Base-by-base conservation (phyloP, 2,888 invertebrate genomes). In the Apoda limacodes region DNA sequence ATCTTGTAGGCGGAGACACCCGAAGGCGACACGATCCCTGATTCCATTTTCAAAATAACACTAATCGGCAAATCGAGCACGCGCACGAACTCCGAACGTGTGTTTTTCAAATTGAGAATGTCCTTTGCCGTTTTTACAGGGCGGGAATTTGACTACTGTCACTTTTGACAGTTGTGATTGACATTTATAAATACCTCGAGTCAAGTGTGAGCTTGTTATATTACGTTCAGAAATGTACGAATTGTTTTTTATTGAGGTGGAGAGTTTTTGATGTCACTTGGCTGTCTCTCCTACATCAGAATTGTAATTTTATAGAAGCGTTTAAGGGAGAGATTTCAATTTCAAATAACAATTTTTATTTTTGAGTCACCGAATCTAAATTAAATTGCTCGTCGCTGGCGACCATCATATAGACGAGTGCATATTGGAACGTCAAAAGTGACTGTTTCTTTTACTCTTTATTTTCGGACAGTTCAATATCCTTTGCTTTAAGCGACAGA, bases 41-140 rank as follows among this genome's bases (percentile, higher is more conserved):
- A 67, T 71, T 69, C 74, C 71, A 74, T 72, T 75, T 70, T 78
- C 75, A 68, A 71, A 74, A 71, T 72, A 74, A 72, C 74, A 71
- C 76, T 78, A 78, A 80, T 78, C 76, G 74, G 63, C 66, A 66
- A 71, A 67, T 62, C 64, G 64, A 69, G 74, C 75, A 75, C 75
- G 75, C 72, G 75, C 75, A 60, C 50, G 54, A 55, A 65, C 61
- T 60, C 50, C 49, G 60, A 68, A 74, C 76, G 78, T 76, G 76
- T 75, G 75, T 71, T 76, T 74, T 75, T 74, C 74, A 67, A 72
- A 76, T 71, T 75, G 67, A 58, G 66, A 68, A 59, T 58, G 60
- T 72, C 67, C 68, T 72, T 66, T 60, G 53, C 67, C 66, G 62
- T 66, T 66, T 72, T 67, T 72, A 69, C 66, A 53, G 66, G 65